Base-by-base conservation (phyloP, 1,140 invertebrate species). In the Scaptomyza pallida region DNA sequence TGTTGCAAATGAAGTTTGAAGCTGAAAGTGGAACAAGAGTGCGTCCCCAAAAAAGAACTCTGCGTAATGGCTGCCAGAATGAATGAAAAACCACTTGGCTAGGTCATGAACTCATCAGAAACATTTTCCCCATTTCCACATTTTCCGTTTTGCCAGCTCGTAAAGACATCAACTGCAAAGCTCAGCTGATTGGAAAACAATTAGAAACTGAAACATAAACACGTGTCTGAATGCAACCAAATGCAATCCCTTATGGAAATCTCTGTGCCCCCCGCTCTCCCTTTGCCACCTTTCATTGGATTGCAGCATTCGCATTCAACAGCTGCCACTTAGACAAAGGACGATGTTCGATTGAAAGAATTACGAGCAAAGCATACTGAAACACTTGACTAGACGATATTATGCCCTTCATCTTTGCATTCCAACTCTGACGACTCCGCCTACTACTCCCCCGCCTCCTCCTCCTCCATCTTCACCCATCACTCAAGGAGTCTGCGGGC, bases 271-370 rank as follows among this genome's bases (percentile, higher is more conserved):
- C 23, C 2, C 13, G 15, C 30, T 16, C 6, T 13, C 10, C 6
- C 5, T 33, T 1, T 6, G 13, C 19, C 23, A 12, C 5, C n/a
- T 26, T 30, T 30, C 19, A 26, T 26, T 33, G 55, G 10, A 26
- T 3, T 19, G 8, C 35, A 44, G 37, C 10, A n/a, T n/a, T 13
- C 6, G 17, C 26, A 47, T 15, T 55, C 55, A 37, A 37, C 68
- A 72, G 56, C 73, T 75, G 73, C 56, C 65, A 74, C 71, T 77
- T 71, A 74, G 72, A 41, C 59, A 70, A 77, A 74, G 74, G 74
- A 75, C 52, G 40, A 59, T 52, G 47, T 37, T 41, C 50, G 77
- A 54, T 72, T 86, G 82, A 88, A 78, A 76, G 83, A 86, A 85
- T 76, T 88, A 88, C 78, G 67, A 75, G 72, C 60, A 33, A 78